These are phyloP conservation scores for Ennomos fuscantarius DNA, from an alignment of 2,888 invertebrate genomes.

Conservation along the genomic window DNA sequence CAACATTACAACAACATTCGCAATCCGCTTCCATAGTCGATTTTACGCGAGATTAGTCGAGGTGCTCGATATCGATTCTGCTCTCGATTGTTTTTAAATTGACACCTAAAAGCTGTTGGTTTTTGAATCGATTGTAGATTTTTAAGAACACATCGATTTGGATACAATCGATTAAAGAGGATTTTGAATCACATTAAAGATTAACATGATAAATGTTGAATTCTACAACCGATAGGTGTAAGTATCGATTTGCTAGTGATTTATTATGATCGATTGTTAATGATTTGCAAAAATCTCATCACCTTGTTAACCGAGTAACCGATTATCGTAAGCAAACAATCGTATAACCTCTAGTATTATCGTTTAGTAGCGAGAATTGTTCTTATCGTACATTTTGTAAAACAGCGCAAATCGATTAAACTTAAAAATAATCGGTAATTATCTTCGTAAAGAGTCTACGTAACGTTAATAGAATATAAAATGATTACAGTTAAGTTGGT, in stretches of 20 bases:
- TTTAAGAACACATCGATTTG: too few relatives aligned
- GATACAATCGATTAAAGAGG: too few relatives aligned
- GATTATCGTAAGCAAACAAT: constrained; percentile 6
- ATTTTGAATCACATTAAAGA: background rate
- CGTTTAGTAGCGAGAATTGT: constrained; percentile 18
- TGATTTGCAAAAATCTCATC: constrained; percentile 13
- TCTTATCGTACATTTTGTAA: constrained; percentile 18
- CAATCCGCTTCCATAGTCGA: constrained; percentile 37
- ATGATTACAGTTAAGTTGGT: constrained; percentile 6
- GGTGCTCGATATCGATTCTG: background rate
- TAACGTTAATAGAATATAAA: constrained; percentile 16
- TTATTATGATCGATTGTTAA: constrained; percentile 26
- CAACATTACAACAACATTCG: constrained; percentile 31
- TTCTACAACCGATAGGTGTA: constrained; percentile 21
- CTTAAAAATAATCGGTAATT: constrained; percentile 17
- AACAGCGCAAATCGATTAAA: constrained; percentile 20
- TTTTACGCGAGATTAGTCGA: constrained; percentile 11
- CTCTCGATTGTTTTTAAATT: too few relatives aligned
- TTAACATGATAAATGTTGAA: background rate
- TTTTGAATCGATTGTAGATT: too few relatives aligned
- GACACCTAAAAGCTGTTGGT: too few relatives aligned
- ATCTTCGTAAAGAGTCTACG: constrained; percentile 29
- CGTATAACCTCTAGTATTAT: constrained; percentile 6
- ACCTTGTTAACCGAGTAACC: background rate
- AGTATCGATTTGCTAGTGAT: constrained; percentile 18